Conservation (phyloP, 2,113 vertebrate species). For the Ramphastos sulfuratus region DNA sequence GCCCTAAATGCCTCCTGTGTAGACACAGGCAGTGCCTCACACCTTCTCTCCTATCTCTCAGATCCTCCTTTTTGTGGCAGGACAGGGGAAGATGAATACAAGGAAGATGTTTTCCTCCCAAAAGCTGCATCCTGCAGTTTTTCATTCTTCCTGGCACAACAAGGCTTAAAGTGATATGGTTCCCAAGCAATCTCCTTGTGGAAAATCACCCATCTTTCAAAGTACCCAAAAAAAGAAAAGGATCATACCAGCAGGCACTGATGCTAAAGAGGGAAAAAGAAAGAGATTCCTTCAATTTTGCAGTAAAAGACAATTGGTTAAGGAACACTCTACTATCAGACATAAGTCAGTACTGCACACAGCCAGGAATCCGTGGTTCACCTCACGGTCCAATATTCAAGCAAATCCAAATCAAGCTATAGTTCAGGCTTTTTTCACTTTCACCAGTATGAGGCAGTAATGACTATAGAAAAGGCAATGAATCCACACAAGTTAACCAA, state of each 20-base stretch:
- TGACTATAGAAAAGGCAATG: background rate
- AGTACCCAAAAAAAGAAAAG: background rate
- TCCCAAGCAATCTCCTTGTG: background rate
- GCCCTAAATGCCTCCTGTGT: background rate
- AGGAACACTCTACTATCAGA: background rate
- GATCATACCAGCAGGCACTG: background rate
- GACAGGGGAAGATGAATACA: background rate
- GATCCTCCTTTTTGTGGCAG: background rate
- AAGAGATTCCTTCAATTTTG: background rate
- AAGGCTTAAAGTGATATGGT: background rate
- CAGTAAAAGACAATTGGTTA: background rate
- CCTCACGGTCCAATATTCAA: background rate
- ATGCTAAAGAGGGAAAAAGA: background rate
- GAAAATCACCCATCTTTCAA: background rate
- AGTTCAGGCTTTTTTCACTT: background rate
- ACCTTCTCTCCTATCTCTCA: background rate
- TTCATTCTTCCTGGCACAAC: background rate
- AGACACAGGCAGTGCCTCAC: background rate
- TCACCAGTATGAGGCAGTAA: background rate
- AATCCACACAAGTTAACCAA: background rate
- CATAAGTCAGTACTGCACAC: background rate
- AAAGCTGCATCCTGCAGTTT: background rate
- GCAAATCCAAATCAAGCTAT: background rate
- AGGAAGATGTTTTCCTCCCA: background rate
- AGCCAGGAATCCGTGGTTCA: background rate